Conservation (phyloP, 2,797 vertebrate genomes). For the Aselliscus stoliczkanus region DNA sequence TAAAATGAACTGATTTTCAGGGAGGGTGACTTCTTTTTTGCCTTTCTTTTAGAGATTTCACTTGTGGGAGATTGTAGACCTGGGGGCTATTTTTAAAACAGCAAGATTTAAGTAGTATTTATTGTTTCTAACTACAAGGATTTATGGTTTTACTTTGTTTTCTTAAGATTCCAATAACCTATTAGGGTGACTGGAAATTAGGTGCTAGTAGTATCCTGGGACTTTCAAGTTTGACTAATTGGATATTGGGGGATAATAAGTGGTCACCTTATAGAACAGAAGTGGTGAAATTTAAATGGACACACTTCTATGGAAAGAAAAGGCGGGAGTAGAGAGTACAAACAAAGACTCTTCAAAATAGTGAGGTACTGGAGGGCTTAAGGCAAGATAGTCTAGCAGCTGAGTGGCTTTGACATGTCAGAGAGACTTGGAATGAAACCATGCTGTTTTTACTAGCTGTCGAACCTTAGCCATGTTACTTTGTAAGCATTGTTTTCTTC, state of each 20-base stretch:
- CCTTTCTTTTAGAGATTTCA: background rate
- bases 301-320: background rate
- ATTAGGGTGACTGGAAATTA: background rate
- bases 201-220: background rate
- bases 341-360: conserved; percentile 1
- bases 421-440: background rate
- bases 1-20: conserved; percentile 28
- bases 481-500: background rate
- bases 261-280: background rate
- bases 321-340: background rate
- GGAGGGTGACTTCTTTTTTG: background rate
- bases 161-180: background rate
- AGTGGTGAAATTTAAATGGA: background rate
- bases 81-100: background rate
- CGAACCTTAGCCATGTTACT: background rate
- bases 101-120: conserved; percentile 1
- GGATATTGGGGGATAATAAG: background rate
- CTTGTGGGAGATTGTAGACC: background rate
- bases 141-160: background rate
- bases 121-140: conserved; percentile 19
- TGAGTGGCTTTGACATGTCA: background rate
- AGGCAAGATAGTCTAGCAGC: background rate
- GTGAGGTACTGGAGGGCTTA: background rate
- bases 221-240: background rate
- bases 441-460: background rate